Conservation (phyloP, 1,140 invertebrate genomes). For the Belonocnema kinseyi region DNA sequence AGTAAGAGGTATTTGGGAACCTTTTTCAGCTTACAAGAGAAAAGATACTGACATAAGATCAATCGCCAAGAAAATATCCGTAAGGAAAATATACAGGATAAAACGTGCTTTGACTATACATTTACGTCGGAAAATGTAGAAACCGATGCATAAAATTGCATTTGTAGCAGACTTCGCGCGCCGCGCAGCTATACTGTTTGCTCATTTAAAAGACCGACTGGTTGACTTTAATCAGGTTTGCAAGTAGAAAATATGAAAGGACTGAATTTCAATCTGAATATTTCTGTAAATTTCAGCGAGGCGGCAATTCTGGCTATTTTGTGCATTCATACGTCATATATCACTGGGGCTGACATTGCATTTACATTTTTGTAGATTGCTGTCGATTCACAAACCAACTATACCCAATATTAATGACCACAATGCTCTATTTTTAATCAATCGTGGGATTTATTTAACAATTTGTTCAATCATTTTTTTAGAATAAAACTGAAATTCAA, state of each 20-base stretch:
- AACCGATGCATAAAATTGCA: constrained; percentile 45
- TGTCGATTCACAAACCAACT: too few relatives aligned
- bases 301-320: constrained; percentile 9
- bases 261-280: constrained; percentile 34
- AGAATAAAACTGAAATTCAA: too few relatives aligned
- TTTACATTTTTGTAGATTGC: constrained; percentile 4
- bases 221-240: constrained; percentile 46
- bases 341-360: background rate
- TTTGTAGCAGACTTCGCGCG: constrained; percentile 31
- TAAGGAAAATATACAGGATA: background rate
- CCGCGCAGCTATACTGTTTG: constrained; percentile 34
- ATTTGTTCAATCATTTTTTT: too few relatives aligned
- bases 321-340: constrained; percentile 28
- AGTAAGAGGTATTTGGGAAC: too few relatives aligned
- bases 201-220: constrained; percentile 42
- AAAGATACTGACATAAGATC: too few relatives aligned
- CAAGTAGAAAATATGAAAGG: constrained; percentile 40
- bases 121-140: constrained; percentile 37
- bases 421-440: too few relatives aligned
- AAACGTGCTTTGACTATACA: background rate
- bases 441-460: too few relatives aligned
- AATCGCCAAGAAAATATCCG: background rate
- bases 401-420: too few relatives aligned
- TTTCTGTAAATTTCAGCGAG: constrained; percentile 17
- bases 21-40: too few relatives aligned